These are phyloP conservation scores for Notamacropus eugenii DNA, from an alignment of 2,797 vertebrate genomes.

Conservation along the genomic window DNA sequence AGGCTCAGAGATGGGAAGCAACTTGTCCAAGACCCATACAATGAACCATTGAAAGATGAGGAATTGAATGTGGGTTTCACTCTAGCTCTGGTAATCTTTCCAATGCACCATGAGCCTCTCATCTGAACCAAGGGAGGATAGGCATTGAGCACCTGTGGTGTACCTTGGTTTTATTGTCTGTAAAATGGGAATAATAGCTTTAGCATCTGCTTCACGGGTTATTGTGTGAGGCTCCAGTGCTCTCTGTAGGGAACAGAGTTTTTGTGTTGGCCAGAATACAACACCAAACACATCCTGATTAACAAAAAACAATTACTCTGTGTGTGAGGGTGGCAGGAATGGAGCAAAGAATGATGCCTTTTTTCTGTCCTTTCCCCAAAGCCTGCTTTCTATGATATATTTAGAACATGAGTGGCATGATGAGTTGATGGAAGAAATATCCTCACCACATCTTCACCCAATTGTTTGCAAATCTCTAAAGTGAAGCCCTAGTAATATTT, in stretches of 20 bases:
- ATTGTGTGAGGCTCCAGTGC: neutral
- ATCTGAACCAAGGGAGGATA: neutral
- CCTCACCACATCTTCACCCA: no score
- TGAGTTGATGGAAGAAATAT: no score
- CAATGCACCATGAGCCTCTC: neutral
- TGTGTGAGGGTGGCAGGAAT: neutral
- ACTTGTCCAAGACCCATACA: neutral
- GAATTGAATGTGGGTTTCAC: neutral
- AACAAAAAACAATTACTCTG: neutral
- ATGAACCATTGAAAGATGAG: neutral
- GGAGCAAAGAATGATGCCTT: neutral
- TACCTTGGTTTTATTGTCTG: neutral
- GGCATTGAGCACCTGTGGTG: neutral
- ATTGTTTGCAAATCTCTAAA: no score
- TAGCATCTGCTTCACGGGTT: neutral
- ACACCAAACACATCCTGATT: neutral
- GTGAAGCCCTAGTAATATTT: no score
- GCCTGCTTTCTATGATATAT: neutral
- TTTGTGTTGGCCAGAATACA: neutral
- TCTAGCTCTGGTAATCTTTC: neutral
- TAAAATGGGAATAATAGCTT: neutral
- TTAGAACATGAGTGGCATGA: no score
- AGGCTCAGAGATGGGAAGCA: neutral
- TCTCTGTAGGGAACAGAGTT: neutral
- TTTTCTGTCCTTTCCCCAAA: neutral